Percentiles rank a stretch among this genome's conserved stretches.
These are phyloP conservation scores for Mesorhabditis sp. DNA, from an alignment of 2,888 invertebrate species.

Conservation along the genomic window DNA sequence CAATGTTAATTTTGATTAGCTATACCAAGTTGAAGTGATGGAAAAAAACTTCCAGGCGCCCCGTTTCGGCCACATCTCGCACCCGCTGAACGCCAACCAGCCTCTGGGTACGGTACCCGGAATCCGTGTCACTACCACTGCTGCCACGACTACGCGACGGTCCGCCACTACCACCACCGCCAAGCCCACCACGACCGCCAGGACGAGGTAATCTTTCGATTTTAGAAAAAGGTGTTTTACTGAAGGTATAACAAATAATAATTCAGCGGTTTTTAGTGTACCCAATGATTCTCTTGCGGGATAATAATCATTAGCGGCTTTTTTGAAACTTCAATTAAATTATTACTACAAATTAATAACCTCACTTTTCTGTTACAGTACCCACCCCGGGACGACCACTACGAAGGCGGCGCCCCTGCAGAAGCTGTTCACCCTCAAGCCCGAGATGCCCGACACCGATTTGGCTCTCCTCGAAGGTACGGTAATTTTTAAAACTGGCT, in stretches of 20 bases:
- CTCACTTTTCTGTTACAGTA: not conserved
- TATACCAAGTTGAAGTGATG: too few species aligned
- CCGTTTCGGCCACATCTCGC: not conserved
- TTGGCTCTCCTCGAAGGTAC: not conserved
- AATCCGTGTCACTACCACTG: not conserved
- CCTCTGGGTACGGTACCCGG: not conserved
- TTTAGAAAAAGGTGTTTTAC: too few species aligned
- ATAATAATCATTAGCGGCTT: too few species aligned
- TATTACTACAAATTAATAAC: too few species aligned
- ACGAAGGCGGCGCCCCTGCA: not conserved
- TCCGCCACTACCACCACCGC: not conserved
- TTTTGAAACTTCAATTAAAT: too few species aligned
- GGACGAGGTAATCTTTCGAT: too few species aligned
- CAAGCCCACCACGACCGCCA: too few species aligned
- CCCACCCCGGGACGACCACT: not conserved
- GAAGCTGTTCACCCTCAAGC: not conserved
- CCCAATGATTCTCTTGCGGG: too few species aligned
- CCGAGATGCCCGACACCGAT: not conserved
- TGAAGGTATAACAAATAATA: too few species aligned
- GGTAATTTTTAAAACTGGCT: not conserved
- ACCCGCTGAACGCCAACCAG: constrained; percentile 1
- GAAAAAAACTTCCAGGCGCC: too few species aligned
- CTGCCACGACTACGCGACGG: not conserved
- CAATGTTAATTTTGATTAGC: too few species aligned
- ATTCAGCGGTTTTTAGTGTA: too few species aligned